phyloP scores from a whole-genome alignment of 92 coral and sea anemone genomes.

The Desmophyllum pertusum region DNA sequence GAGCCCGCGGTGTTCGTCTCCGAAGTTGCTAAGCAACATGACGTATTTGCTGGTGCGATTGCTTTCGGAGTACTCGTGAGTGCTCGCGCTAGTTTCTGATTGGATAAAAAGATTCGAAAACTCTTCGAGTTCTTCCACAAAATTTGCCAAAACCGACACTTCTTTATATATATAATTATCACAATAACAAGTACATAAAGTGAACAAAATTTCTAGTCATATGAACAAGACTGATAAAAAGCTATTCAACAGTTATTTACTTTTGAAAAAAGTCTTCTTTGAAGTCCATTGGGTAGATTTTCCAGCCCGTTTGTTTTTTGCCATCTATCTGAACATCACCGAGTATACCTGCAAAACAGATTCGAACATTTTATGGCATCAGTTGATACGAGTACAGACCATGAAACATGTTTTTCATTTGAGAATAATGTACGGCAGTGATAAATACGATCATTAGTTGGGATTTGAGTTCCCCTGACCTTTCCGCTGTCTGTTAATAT shows the following conservation, averaged over 20 bases:
- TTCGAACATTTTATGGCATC: not conserved
- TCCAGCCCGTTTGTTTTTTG: conserved; percentile 70
- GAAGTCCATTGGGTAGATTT: conserved; percentile 86
- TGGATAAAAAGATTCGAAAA: no score
- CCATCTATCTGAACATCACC: conserved; percentile 81
- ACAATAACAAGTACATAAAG: no score
- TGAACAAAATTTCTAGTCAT: not conserved
- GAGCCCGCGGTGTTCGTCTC: no score
- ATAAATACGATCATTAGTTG: no score
- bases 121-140: no score
- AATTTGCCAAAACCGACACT: not conserved
- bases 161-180: not conserved
- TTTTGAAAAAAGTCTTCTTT: conserved; percentile 57
- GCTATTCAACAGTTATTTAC: no score
- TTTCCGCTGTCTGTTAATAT: conserved; percentile 86
- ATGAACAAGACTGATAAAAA: not conserved
- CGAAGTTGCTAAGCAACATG: no score
- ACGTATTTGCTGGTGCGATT: no score
- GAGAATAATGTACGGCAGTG: no score
- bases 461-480: conserved; percentile 47
- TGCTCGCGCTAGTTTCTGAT: no score
- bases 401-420: not conserved
- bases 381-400: not conserved
- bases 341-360: conserved; percentile 70
- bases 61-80: no score